These are phyloP conservation scores for Lophura swinhoii DNA, from an alignment of 2,797 vertebrate genomes.

Conservation along the genomic window DNA sequence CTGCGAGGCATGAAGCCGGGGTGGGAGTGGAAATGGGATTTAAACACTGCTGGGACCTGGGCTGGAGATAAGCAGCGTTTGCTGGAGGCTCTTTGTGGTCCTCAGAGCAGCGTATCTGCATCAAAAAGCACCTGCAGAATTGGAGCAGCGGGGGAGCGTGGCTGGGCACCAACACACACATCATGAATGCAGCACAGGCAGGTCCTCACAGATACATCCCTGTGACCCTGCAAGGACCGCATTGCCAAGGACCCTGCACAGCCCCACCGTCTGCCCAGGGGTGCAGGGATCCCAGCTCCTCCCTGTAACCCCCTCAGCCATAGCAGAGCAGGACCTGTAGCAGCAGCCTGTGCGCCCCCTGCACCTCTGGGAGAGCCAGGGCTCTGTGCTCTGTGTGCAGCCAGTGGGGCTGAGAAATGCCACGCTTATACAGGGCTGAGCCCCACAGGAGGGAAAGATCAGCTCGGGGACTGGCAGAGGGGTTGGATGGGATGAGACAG, in stretches of 20 bases:
- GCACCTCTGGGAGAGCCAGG: neutral
- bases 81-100: neutral
- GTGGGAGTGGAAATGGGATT: neutral
- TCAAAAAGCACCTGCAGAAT: neutral
- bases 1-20: neutral
- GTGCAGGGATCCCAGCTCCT: too few species aligned
- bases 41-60: neutral
- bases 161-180: too few species aligned
- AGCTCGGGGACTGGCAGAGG: neutral
- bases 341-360: too few species aligned
- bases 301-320: neutral
- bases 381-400: neutral
- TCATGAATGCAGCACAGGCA: too few species aligned
- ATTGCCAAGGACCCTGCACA: neutral
- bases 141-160: neutral
- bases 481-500: neutral
- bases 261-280: neutral
- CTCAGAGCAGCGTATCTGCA: neutral
- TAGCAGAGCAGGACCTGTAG: too few species aligned
- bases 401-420: neutral
- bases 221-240: accelerated
- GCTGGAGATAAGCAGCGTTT: neutral
- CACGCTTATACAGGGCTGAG: neutral
- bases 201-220: too few species aligned
- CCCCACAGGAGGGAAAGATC: neutral